Percentiles rank a stretch among this genome's conserved stretches.
These are phyloP conservation scores for Phoeniculus purpureus DNA, from an alignment of 2,797 vertebrate genomes.

Conservation along the genomic window DNA sequence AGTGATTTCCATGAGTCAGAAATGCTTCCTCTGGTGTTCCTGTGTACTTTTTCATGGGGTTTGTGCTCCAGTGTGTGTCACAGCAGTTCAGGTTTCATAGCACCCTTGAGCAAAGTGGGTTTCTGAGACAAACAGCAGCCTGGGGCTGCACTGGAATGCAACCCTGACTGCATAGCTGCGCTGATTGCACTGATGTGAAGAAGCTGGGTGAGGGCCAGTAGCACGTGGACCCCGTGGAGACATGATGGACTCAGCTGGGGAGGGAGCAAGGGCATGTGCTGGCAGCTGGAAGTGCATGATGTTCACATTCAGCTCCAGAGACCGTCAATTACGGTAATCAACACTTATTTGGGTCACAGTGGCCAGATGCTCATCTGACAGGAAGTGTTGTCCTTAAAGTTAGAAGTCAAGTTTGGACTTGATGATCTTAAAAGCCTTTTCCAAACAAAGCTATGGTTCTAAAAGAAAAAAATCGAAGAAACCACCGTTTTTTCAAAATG, in stretches of 20 bases:
- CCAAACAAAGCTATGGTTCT: too few relatives aligned
- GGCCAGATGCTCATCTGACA: not conserved
- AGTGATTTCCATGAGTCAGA: not conserved
- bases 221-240: not conserved
- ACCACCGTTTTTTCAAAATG: not conserved
- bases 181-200: not conserved
- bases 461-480: not conserved
- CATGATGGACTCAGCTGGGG: not conserved
- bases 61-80: not conserved
- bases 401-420: not conserved
- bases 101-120: not conserved
- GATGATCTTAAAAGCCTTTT: too few relatives aligned
- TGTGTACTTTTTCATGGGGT: not conserved
- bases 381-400: not conserved
- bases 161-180: not conserved
- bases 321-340: not conserved
- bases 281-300: not conserved
- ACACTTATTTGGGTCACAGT: not conserved
- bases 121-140: constrained; percentile 12
- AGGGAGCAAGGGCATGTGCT: not conserved
- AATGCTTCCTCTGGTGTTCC: not conserved
- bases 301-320: not conserved
- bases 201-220: not conserved
- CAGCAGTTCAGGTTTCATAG: constrained; percentile 23
- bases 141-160: constrained; percentile 1